These are phyloP conservation scores for Penaeus japonicus DNA, from an alignment of 1,140 invertebrate genomes.

Conservation along the genomic window DNA sequence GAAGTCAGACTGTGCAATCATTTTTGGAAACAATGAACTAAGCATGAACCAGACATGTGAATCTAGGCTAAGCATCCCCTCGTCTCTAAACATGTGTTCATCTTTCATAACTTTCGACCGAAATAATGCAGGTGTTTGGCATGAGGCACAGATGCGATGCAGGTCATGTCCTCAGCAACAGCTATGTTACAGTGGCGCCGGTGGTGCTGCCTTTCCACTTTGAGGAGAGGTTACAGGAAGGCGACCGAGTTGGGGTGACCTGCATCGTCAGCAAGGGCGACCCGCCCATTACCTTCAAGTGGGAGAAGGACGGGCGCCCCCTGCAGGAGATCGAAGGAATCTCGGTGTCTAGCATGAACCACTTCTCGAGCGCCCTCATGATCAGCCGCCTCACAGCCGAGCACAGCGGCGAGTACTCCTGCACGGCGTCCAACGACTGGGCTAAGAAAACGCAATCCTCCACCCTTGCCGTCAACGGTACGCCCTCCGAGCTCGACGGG, in stretches of 20 bases:
- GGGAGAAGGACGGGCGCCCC: conserved; percentile 78
- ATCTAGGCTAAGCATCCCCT: no score
- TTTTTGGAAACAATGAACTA: no score
- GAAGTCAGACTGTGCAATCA: no score
- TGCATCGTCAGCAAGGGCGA: conserved; percentile 82
- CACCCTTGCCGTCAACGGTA: conserved; percentile 63
- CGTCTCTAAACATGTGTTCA: no score
- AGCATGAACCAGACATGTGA: no score
- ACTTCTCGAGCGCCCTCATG: conserved; percentile 75
- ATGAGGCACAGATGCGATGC: background rate
- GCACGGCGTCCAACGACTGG: conserved; percentile 60
- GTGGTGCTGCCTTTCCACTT: conserved; percentile 60
- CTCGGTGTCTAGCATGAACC: conserved; percentile 38
- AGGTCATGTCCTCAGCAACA: background rate
- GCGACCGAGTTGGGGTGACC: conserved; percentile 77
- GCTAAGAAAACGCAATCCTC: conserved; percentile 60
- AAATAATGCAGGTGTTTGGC: no score
- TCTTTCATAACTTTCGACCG: no score
- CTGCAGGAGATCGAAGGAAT: conserved; percentile 62
- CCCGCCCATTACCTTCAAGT: conserved; percentile 77
- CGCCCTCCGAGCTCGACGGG: conserved; percentile 49
- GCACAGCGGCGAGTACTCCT: conserved; percentile 62
- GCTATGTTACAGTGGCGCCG: conserved; percentile 60
- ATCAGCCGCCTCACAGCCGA: conserved; percentile 74
- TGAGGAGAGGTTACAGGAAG: conserved; percentile 62